These are phyloP conservation scores for Lytechinus variegatus DNA, from an alignment of 35 echinoderm and acorn worm genomes.

Conservation along the genomic window DNA sequence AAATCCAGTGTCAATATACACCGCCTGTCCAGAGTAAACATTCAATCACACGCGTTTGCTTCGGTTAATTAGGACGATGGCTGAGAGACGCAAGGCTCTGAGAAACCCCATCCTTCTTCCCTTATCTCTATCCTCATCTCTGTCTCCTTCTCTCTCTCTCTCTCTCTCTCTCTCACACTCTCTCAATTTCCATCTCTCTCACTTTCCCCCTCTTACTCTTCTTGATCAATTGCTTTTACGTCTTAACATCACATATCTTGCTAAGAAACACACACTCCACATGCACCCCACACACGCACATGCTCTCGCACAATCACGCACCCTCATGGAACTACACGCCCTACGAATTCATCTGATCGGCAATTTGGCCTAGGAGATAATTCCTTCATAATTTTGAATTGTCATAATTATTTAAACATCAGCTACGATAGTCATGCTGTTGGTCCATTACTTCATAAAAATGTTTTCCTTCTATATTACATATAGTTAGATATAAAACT, in stretches of 20 bases:
- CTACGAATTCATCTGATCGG: too few relatives aligned
- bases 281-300: not conserved
- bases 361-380: too few relatives aligned
- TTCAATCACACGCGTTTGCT: constrained; percentile 25
- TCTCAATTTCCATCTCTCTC: not conserved
- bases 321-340: too few relatives aligned
- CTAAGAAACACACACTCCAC: not conserved
- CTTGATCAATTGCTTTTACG: too few relatives aligned
- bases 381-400: too few relatives aligned
- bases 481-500: too few relatives aligned
- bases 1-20: constrained; percentile 36
- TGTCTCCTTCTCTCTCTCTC: not conserved
- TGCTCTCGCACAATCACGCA: not conserved
- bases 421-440: too few relatives aligned
- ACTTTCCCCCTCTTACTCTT: not conserved
- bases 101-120: not conserved
- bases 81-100: not conserved
- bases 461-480: too few relatives aligned
- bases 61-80: constrained; percentile 30
- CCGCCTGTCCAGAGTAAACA: constrained; percentile 37
- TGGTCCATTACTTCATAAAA: too few relatives aligned
- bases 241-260: too few relatives aligned
- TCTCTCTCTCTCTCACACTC: not conserved
- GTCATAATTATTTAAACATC: too few relatives aligned
- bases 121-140: not conserved